Percentiles rank a stretch among this genome's conserved stretches.
These are phyloP conservation scores for Anthophora plumipes DNA, from an alignment of 2,888 invertebrate species.

Conservation along the genomic window DNA sequence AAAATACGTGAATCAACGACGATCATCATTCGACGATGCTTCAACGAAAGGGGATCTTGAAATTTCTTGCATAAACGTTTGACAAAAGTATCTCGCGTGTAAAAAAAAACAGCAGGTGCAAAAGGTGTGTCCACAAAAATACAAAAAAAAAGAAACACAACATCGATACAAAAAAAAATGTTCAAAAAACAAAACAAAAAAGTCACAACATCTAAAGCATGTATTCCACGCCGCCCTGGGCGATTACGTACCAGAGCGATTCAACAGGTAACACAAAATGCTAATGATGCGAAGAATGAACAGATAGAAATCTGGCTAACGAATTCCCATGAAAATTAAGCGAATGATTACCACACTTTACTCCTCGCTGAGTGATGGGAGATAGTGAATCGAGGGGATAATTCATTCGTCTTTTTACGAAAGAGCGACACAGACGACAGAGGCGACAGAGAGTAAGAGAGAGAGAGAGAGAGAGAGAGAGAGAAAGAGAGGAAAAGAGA, in stretches of 20 bases:
- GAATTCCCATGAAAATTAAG: constrained; percentile 33
- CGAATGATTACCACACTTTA: constrained; percentile 34
- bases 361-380: constrained; percentile 23
- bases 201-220: constrained; percentile 69
- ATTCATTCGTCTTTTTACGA: constrained; percentile 8
- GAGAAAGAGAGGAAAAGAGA: not conserved
- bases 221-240: constrained; percentile 10
- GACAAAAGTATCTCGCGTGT: not conserved
- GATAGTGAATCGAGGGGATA: constrained; percentile 20
- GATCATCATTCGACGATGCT: not conserved
- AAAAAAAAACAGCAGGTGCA: constrained; percentile 14
- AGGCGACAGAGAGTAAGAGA: not conserved
- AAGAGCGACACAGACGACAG: constrained; percentile 51
- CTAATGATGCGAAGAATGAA: constrained; percentile 43
- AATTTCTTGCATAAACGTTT: no score
- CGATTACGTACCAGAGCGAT: constrained; percentile 12
- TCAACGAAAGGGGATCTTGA: no score
- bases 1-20: not conserved
- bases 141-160: constrained; percentile 44
- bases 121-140: constrained; percentile 4
- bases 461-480: not conserved
- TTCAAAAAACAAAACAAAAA: constrained; percentile 9
- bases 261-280: constrained; percentile 12
- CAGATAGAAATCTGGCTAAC: constrained; percentile 32
- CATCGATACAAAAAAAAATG: constrained; percentile 41